These are phyloP conservation scores for Serripes groenlandicus DNA, from an alignment of 2,888 invertebrate genomes.

Conservation along the genomic window DNA sequence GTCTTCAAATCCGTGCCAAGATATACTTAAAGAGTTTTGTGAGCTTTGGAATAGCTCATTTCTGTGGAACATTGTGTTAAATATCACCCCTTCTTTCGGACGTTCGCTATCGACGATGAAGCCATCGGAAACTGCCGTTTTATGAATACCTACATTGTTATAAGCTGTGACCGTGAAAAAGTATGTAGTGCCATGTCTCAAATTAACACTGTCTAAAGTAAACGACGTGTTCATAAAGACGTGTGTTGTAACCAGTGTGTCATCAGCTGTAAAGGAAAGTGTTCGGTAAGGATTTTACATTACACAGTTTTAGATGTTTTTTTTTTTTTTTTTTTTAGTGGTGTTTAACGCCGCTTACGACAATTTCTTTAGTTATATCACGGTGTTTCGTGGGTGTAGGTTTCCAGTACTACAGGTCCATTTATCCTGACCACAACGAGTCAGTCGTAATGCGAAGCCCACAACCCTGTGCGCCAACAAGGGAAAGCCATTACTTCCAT, in stretches of 20 bases:
- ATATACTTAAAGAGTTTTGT: constrained; percentile 26
- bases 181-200: constrained; percentile 21
- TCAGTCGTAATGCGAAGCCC: too few relatives aligned
- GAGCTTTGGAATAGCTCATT: constrained; percentile 54
- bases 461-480: too few relatives aligned
- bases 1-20: constrained; percentile 59
- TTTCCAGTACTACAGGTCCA: too few relatives aligned
- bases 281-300: too few relatives aligned
- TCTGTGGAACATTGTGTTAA: constrained; percentile 55
- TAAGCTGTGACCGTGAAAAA: constrained; percentile 41
- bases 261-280: constrained; percentile 1
- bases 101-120: constrained; percentile 44
- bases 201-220: neutral
- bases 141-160: constrained; percentile 40
- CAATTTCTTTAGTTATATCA: too few relatives aligned
- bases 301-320: too few relatives aligned
- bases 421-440: too few relatives aligned
- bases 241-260: neutral
- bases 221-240: neutral
- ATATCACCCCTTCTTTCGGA: constrained; percentile 67
- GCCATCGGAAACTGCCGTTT: constrained; percentile 29
- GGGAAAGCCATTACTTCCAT: too few relatives aligned
- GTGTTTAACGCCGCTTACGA: too few relatives aligned
- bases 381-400: too few relatives aligned
- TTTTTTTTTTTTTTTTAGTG: too few relatives aligned